These are phyloP conservation scores for Aphelenchoides avenae DNA, from an alignment of 1,140 invertebrate species.

Conservation along the genomic window DNA sequence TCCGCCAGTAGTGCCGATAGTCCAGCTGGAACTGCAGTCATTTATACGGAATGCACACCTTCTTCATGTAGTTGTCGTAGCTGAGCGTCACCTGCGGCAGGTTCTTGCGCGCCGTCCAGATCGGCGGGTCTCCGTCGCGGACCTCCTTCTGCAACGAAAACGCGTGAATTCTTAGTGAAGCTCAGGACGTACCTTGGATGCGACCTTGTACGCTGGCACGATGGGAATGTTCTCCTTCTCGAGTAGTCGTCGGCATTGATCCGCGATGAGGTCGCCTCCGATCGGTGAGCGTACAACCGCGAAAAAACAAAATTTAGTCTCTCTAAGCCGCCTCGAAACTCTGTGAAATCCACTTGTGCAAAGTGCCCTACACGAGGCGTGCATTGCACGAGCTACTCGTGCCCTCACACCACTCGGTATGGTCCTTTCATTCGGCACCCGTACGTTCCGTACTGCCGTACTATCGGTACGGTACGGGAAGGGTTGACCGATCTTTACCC, in stretches of 20 bases:
- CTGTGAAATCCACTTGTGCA: too few species aligned
- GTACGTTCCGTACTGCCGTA: too few species aligned
- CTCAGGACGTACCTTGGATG: slow-evolving; percentile 64
- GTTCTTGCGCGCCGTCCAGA: slow-evolving; percentile 74
- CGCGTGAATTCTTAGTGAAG: neutral
- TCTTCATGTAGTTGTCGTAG: slow-evolving; percentile 85
- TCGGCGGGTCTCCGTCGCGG: slow-evolving; percentile 74
- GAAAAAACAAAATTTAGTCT: slow-evolving; percentile 46
- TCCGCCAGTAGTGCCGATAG: too few species aligned
- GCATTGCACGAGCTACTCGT: too few species aligned
- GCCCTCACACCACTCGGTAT: too few species aligned
- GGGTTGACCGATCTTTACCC: too few species aligned
- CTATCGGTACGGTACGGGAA: too few species aligned
- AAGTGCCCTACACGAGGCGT: too few species aligned
- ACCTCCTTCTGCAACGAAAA: slow-evolving; percentile 70
- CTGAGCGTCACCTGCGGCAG: slow-evolving; percentile 79
- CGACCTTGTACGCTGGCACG: slow-evolving; percentile 78
- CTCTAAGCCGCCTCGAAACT: too few species aligned
- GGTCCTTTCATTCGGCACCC: too few species aligned
- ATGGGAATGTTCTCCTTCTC: slow-evolving; percentile 77
- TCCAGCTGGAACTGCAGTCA: too few species aligned
- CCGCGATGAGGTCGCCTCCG: slow-evolving; percentile 83
- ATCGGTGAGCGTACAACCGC: slow-evolving; percentile 84
- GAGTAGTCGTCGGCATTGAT: slow-evolving; percentile 72
- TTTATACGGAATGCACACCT: slow-evolving; percentile 57